Base-by-base conservation (phyloP, 2,113 vertebrate species). In the Castor canadensis region DNA sequence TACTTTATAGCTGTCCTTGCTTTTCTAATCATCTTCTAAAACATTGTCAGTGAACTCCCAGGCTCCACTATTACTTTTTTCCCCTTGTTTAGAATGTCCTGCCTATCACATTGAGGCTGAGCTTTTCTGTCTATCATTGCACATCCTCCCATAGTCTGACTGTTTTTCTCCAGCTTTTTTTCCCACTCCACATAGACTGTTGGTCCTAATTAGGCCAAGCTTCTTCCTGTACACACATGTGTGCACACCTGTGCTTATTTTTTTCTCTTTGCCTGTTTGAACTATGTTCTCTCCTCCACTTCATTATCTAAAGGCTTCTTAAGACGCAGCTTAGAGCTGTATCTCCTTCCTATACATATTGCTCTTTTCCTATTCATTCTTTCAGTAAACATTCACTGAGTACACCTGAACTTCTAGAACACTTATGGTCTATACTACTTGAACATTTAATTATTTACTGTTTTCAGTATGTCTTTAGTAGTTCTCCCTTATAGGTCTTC, bases 71-170 rank as follows among this genome's bases (percentile, higher is more conserved):
- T 32, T n/a, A 16, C 0, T 13, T 40, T 52, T 35, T 40, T 45
- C 32, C 56, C 45, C 47, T 76, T 40, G 71, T 49, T 58, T n/a
- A 47, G 49, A 32, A 30, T 9, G 4, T 28, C 13, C 72, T 72
- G 64, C n/a, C 58, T 40, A 15, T 38, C 2, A 0, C 84, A 35
- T 45, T 26, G 4, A 58, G 10, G 72, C 17, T 43, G 40, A 6
- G 47, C 32, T 38, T 82, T 62, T 22, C 58, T 73, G 35, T 64
- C 43, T 49, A 2, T 49, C 22, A 2, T 40, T 15, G 9, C 6
- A 1, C 2, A 4, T 2, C 26, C 20, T 52, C 58, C 47, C 7
- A 1, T 5, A 32, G 6, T 5, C 49, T 40, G 26, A 30, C 43
- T 80, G 24, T 47, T 16, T 28, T 83, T 67, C 28, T 43, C 60